Evolutionary conservation across 1,140 invertebrate genomes (phyloP), one percentile per base, ranked within the genome.

Genomic region (Bicyclus anynana): DNA sequence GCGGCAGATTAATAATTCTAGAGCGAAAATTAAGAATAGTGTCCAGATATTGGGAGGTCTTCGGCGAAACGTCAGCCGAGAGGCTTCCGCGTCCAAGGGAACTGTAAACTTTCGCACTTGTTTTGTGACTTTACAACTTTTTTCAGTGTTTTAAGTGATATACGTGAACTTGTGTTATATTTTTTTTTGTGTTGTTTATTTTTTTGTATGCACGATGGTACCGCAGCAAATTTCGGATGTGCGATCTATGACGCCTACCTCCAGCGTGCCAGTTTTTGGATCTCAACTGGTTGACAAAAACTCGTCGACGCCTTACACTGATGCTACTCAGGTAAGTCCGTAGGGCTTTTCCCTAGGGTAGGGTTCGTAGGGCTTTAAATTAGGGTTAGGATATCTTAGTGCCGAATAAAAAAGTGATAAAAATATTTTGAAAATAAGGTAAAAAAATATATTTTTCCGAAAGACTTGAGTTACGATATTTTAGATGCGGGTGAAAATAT

Each of bases 251-350:
- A 81, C 86, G 56, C 87, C 89, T 18, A 87, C 84, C 3, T 75
- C 80, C 56, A 84, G 74, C 84, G 76, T 89, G 73, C 78, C 90
- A 69, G 68, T 95, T 62, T 97, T 97, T 87, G 96, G 95, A 66
- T 97, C 95, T 35, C 93, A 95, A 77, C 90, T 95, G 58, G 94
- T 98, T 73, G 94, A 96, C 89, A 94, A 96, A 89, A 95, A 96
- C 87, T 97, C 97, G 10, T 91, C 93, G 21, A 99, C 97, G 40
- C 97, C 97, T 13, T 99, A 99, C 89, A 96, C 97, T 59, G 97
- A 99, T 91, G 97, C 97, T 35, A 98, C 97, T 62, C 96, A 97
- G 93, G 95, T 97, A 92, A 92, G 42, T 18, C 12, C 3, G 37
- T 40, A 40, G 37, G 37, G 2, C 17, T 7, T 12, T 7, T 33